Percentiles rank a stretch among this genome's conserved stretches.
Conservation (phyloP, 2,113 vertebrate genomes). For the Hydrolagus affinis region DNA sequence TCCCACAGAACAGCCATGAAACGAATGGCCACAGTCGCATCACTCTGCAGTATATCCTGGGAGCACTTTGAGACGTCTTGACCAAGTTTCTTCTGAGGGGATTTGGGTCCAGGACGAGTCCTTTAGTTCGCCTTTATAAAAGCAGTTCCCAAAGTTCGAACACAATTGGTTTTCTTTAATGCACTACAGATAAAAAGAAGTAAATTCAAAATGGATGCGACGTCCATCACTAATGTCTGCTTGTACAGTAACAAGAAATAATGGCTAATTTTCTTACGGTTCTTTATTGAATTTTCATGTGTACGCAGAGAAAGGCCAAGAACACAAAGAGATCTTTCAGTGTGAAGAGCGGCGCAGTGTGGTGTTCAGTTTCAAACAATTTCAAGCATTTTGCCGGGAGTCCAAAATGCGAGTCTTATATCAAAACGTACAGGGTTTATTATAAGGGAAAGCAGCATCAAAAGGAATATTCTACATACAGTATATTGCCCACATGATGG, state of each 20-base stretch:
- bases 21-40: too few relatives aligned
- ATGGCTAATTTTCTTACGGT: neutral
- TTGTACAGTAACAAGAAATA: neutral
- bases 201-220: neutral
- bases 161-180: neutral
- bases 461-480: neutral
- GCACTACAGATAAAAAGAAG: neutral
- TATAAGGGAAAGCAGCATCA: neutral
- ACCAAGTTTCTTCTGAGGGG: neutral
- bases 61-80: neutral
- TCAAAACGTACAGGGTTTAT: neutral
- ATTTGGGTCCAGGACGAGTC: neutral
- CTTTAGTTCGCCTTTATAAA: neutral
- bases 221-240: neutral
- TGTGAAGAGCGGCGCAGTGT: neutral
- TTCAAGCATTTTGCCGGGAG: neutral
- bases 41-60: too few relatives aligned
- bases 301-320: neutral
- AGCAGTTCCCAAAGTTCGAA: neutral
- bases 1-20: too few relatives aligned
- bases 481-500: neutral
- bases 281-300: neutral
- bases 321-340: neutral
- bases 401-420: neutral
- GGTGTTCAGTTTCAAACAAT: neutral